Base-by-base conservation (phyloP, 2,888 invertebrate species). In the Lapara coniferarum region DNA sequence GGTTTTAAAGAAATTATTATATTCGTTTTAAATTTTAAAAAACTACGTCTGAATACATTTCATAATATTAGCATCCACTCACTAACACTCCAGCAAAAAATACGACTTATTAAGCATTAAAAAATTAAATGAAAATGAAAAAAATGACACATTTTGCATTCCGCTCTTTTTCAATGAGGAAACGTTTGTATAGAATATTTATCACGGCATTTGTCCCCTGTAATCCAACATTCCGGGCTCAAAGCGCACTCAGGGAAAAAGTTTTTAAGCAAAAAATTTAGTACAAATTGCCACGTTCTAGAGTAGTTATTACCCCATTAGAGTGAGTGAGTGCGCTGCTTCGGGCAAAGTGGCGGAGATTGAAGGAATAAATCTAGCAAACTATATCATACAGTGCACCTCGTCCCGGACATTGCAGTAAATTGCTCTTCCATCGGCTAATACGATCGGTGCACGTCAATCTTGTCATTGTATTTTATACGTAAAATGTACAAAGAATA, bases 251-350 rank as follows among this genome's bases (percentile, higher is more conserved):
- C 84, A 81, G 80, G 84, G 85, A 84, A 85, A 86, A 87, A 87
- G 79, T 81, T 85, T 87, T 82, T 75, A 63, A 80, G 67, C 71
- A 79, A 86, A 85, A 89, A 85, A 86, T 83, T 78, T 85, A 81
- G 79, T 85, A 86, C 86, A 87, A 89, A 89, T 89, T 85, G 84
- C 81, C 82, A 81, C 85, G 81, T 87, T 86, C 85, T 83, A 81
- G 84, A 84, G 85, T 89, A 89, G 87, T 90, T 88, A 88, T 89
- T 88, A 85, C 87, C 82, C 85, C 83, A 90, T 89, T 89, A 89
- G 76, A 78, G 84, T 83, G 86, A 89, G 83, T 80, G 85, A 86
- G 78, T 81, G 82, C 79, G 78, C 77, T 77, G 79, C 78, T 78
- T 68, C 76, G 74, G 72, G 76, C 76, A 77, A 80, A 84, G 81